Evolutionary conservation across 2,888 invertebrate genomes (phyloP), one percentile per base, ranked within the genome.

Genomic region (Eulithis testata): DNA sequence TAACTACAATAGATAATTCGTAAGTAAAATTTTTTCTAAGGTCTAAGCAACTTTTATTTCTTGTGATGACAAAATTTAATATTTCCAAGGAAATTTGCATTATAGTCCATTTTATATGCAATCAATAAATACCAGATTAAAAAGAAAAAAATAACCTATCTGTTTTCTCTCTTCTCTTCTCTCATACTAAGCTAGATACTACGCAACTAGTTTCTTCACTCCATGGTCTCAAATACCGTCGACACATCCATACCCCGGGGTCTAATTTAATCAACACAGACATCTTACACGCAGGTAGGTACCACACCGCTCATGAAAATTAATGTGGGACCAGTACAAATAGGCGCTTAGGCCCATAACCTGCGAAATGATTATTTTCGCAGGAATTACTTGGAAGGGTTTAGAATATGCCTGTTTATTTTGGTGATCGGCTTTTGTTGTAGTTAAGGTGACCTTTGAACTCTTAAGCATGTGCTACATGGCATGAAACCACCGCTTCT

Each of bases 281-380:
- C 73, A 71, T 77, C 76, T 76, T 74, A 73, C 69, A 73, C 70
- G 68, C 69, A 73, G 63, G 65, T 65, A 65, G 61, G 65, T 65
- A 65, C 57, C 53, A 65, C 55, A 69, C 60, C 68, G 54, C 69
- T 75, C 80, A 81, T 82, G 82, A 77, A 83, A 81, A 81, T 83
- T 83, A 83, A 83, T 81, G 79, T 69, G 73, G 76, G 75, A 68
- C 73, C 73, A 72, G 74, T 75, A 76, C 75, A 80, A 79, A 82
- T 77, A 79, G 78, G 74, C 80, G 77, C 78, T 78, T 78, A 76
- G 75, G 56, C 68, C 73, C 81, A 79, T 81, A 81, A 78, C 79
- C 72, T 70, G 76, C 51, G 71, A 75, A 78, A 80, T 83, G 78
- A 83, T 83, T 83, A 83, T 83, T 81, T 83, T 74, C 74, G 74